Base-by-base conservation (phyloP, 1,140 invertebrate genomes). In the Drosophila rufa region DNA sequence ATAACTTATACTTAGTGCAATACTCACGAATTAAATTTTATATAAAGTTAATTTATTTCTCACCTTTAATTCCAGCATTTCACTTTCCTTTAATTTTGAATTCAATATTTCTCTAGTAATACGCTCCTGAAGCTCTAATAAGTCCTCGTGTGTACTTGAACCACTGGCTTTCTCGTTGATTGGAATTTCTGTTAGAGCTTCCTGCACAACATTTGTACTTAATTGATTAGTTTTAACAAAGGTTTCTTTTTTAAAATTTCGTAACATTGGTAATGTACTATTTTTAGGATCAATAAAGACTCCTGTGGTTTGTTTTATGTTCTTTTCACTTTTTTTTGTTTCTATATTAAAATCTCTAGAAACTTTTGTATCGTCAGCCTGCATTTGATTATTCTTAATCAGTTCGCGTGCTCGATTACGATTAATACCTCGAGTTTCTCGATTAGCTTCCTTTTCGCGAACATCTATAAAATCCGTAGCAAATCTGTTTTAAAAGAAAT, bases 381-480 rank as follows among this genome's bases (percentile, higher is more conserved):
- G 71, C 65, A 91, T 78, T 46, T 53, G 64, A 14, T 58, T 80
- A 2, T 40, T 70, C 45, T 71, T 73, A 22, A 68, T 61, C 30
- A 75, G 50, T 17, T 75, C 64, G 14, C 67, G 46, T 15, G 68
- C 19, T 17, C 57, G 76, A 67, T 74, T 75, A 8, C 73, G 85
- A 76, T 68, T 82, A 48, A 75, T 73, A 6, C 86, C 89, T 1
- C 89, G 75, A 48, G 86, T 79, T 19, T 91, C 89, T 25, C 91
- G 93, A 93, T 95, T 96, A 82, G 95, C 94, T 94, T 95, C 97
- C 47, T 96, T 94, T 92, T 98, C 97, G 40, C 96, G 94, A 43
- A 98, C 95, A 93, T 99, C 98, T 40, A 99, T 96, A 93, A 99
- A 99, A 51, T 95, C 95, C 93, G 97, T 96, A 12, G 97, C 96